Evolutionary conservation across 2,113 vertebrate genomes (phyloP).

Genomic region (Aegotheles bennettii): DNA sequence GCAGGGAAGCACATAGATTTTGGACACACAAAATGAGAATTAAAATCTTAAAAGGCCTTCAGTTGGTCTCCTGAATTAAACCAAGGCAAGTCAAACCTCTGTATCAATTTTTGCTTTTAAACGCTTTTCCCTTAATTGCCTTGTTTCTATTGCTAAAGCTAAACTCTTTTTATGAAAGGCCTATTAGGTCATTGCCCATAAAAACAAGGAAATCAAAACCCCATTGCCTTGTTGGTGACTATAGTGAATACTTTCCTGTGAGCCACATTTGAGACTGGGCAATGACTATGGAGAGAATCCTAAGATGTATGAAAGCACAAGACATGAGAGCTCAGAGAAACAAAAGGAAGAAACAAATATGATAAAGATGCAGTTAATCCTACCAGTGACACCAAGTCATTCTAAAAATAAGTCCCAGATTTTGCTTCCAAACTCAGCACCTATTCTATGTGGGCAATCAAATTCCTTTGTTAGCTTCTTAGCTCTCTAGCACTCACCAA

Average conservation of each 20-base stretch:
- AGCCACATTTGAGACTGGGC: not conserved
- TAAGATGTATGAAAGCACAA: not conserved
- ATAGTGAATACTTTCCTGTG: not conserved
- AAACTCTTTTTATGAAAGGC: not conserved
- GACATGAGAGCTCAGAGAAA: not conserved
- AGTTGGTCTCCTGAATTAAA: not conserved
- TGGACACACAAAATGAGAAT: not conserved
- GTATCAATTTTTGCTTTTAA: not conserved
- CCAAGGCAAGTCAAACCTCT: not conserved
- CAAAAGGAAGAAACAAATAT: not conserved
- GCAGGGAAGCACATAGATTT: not conserved
- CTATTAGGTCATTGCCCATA: not conserved
- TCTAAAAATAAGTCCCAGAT: not conserved
- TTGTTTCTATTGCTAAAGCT: not conserved
- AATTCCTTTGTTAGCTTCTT: not conserved
- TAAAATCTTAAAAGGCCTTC: not conserved
- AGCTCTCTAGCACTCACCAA: not conserved
- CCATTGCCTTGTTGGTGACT: not conserved
- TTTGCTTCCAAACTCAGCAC: not conserved
- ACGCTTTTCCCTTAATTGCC: not conserved
- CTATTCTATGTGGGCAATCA: not conserved
- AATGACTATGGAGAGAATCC: not conserved
- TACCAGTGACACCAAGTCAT: not conserved
- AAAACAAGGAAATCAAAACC: not conserved
- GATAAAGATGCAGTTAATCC: not conserved